A percentile compares a stretch with the other conserved stretches of the same genome.
These are phyloP conservation scores for Trichogramma evanescens DNA, from an alignment of 2,888 invertebrate genomes.

Conservation along the genomic window DNA sequence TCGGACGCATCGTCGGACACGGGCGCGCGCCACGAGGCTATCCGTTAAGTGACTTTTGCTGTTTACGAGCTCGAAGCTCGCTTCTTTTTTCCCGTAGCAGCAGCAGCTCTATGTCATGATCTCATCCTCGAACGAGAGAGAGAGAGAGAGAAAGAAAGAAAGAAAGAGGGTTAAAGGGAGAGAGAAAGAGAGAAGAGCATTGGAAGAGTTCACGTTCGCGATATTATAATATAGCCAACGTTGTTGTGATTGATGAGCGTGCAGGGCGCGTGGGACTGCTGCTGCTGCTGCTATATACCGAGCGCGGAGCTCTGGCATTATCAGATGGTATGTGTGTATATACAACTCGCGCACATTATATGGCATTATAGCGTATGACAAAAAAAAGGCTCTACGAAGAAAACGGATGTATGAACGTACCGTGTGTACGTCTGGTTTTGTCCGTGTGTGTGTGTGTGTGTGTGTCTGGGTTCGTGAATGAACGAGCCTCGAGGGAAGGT, in stretches of 20 bases:
- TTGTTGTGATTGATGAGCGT: conserved; percentile 19
- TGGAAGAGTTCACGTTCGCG: not conserved
- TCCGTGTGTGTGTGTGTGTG: not conserved
- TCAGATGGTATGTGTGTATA: too few species aligned
- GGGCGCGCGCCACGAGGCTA: not conserved
- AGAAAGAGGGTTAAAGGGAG: not conserved
- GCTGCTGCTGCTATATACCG: too few species aligned
- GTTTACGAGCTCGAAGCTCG: conserved; percentile 2
- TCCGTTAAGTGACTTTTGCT: conserved; percentile 19
- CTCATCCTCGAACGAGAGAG: conserved; percentile 2
- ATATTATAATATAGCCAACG: not conserved
- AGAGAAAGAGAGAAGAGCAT: not conserved
- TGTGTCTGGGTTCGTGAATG: not conserved
- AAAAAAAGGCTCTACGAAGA: too few species aligned
- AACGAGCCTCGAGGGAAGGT: too few species aligned
- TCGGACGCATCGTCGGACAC: not conserved
- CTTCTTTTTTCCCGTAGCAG: not conserved
- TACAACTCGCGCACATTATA: too few species aligned
- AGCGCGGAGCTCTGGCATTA: too few species aligned
- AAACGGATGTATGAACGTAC: too few species aligned
- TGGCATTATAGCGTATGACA: too few species aligned
- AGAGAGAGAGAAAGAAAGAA: not conserved
- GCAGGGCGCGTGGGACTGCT: not conserved
- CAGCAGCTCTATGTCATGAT: conserved; percentile 15
- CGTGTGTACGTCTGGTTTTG: conserved; percentile 11